phyloP scores from a whole-genome alignment of 2,113 vertebrate species.

The Corvus moneduloides region DNA sequence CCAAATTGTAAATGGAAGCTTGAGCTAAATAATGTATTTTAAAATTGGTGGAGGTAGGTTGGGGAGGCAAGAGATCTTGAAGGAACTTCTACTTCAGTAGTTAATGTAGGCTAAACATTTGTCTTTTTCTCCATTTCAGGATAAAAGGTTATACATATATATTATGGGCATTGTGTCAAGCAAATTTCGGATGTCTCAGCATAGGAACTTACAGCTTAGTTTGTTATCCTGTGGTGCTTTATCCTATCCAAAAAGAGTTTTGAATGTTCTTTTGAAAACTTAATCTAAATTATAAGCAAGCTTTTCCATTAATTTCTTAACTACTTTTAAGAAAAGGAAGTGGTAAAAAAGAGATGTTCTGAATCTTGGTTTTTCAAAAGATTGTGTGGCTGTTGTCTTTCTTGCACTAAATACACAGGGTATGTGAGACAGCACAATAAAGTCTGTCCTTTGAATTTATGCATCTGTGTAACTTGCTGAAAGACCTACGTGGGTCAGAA shows the following conservation, averaged over 20 bases:
- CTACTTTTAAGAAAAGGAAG: background rate
- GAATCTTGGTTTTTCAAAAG: background rate
- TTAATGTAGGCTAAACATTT: background rate
- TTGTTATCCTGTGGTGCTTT: background rate
- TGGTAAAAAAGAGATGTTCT: background rate
- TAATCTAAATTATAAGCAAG: background rate
- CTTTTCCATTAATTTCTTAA: background rate
- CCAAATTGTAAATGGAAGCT: background rate
- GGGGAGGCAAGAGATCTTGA: background rate
- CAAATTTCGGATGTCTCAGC: background rate
- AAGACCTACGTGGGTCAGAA: background rate
- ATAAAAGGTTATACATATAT: background rate
- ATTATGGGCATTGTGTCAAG: fast-evolving
- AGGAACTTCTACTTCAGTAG: background rate
- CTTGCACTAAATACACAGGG: background rate
- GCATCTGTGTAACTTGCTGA: background rate
- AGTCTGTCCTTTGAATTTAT: background rate
- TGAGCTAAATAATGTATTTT: background rate
- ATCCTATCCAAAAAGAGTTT: background rate
- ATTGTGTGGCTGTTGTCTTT: background rate
- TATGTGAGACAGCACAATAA: background rate
- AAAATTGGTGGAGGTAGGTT: background rate
- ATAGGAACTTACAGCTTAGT: background rate
- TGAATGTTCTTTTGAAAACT: background rate
- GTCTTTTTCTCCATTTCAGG: background rate